Percentiles rank a stretch among this genome's conserved stretches.
phyloP scores from a whole-genome alignment of 2,113 vertebrate genomes.

The Grammomys surdaster region DNA sequence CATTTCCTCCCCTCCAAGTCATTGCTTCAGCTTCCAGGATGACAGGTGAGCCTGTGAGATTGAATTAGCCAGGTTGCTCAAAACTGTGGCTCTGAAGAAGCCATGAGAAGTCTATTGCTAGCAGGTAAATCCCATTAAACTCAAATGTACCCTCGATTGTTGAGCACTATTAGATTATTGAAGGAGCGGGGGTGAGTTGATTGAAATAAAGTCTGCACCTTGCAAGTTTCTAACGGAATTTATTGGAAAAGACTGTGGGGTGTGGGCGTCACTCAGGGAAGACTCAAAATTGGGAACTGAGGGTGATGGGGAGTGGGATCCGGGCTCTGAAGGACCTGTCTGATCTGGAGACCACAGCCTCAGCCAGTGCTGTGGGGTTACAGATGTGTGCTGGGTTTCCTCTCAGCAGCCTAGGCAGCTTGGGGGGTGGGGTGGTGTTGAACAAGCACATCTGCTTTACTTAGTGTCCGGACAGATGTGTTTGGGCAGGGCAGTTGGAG shows the following conservation, averaged over 20 bases:
- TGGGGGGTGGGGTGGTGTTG: not conserved
- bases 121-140: constrained; percentile 70
- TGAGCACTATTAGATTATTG: constrained; percentile 56
- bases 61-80: constrained; percentile 28
- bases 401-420: not conserved
- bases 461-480: not conserved
- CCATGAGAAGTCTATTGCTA: constrained; percentile 55
- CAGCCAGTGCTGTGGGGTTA: not conserved
- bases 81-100: constrained; percentile 9
- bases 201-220: constrained; percentile 52
- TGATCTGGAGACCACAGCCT: not conserved
- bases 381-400: not conserved
- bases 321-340: not conserved
- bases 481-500: not conserved
- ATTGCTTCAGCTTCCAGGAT: constrained; percentile 47
- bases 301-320: not conserved
- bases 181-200: constrained; percentile 18
- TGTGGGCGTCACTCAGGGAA: constrained; percentile 35
- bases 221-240: constrained; percentile 56
- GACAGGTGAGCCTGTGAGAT: constrained; percentile 5
- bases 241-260: constrained; percentile 4
- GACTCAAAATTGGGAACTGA: not conserved
- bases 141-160: constrained; percentile 50
- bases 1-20: constrained; percentile 9
- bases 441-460: not conserved